phyloP scores from a whole-genome alignment of 1,140 invertebrate species.

The Zaprionus gabonicus region DNA sequence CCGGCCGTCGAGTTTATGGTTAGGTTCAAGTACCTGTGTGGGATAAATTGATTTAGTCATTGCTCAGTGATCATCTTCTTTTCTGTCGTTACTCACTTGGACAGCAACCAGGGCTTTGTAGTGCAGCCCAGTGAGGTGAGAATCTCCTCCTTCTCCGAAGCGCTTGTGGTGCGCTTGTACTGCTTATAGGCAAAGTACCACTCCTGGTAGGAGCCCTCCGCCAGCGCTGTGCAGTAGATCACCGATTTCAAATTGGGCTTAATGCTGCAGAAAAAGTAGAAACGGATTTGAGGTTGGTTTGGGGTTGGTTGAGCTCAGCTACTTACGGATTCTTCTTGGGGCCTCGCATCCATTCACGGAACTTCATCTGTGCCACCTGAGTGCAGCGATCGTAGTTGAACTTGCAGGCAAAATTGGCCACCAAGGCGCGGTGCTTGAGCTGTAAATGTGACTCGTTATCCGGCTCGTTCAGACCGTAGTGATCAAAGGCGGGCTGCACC shows the following conservation, averaged over 20 bases:
- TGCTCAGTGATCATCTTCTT: not conserved
- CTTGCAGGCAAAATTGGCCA: conserved; percentile 85
- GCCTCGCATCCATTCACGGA: conserved; percentile 85
- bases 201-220: conserved; percentile 85
- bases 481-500: conserved; percentile 75
- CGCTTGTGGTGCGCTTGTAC: conserved; percentile 85
- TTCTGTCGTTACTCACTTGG: conserved; percentile 83
- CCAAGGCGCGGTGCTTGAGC: conserved; percentile 85
- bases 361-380: conserved; percentile 78
- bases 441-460: conserved; percentile 83
- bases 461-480: conserved; percentile 80
- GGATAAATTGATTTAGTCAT: not conserved
- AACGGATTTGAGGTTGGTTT: too few relatives aligned
- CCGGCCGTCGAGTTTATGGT: conserved; percentile 84
- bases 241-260: conserved; percentile 84
- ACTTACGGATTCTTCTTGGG: conserved; percentile 70
- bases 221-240: conserved; percentile 87
- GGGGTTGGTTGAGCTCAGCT: not conserved
- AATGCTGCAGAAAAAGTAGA: conserved; percentile 72
- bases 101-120: conserved; percentile 81
- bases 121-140: conserved; percentile 87
- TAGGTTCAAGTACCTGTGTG: conserved; percentile 85
- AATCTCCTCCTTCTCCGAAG: conserved; percentile 87
- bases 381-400: conserved; percentile 85
- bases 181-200: conserved; percentile 86